Evolutionary conservation across 2,888 invertebrate genomes (phyloP), one percentile per base, ranked within the genome.

Genomic region (Sympetrum striolatum): DNA sequence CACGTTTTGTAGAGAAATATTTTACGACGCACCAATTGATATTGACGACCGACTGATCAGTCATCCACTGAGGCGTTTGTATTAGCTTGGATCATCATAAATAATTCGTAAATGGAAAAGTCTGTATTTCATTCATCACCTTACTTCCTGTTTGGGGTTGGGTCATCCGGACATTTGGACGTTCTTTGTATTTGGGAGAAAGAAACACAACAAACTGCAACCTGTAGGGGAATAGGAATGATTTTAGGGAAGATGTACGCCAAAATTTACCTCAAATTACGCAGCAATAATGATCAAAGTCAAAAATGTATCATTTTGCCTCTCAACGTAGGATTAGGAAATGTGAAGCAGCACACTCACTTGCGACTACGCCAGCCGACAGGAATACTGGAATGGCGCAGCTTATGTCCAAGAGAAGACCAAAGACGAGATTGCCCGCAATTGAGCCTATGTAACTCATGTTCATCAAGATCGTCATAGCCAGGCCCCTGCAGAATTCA

Each of bases 371-470:
- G 22, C 86, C 95, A 92, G 96, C 95, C 94, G 97, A 97, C 91
- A 97, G 93, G 81, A 96, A 95, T 91, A 97, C 96, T 44, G 97
- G 97, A 92, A 97, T 94, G 91, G 96, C 96, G 93, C 97, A 97
- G 93, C 97, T 96, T 92, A 97, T 95, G 94, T 97, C 97, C 92
- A 97, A 97, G 92, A 97, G 95, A 94, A 96, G 97, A 91, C 97
- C 97, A 93, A 97, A 97, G 81, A 97, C 94, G 92, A 97, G 94
- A 94, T 97, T 97, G 91, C 97, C 97, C 90, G 97, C 93, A 90
- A 97, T 94, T 91, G 97, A 97, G 82, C 97, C 97, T 91, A 96
- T 95, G 94, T 97, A 95, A 91, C 97, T 97, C 93, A 97, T 96
- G 35, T 97, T 97, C 91, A 97, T 95, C n/a, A 97, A 97, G 79